Evolutionary conservation across 2,797 vertebrate species (phyloP), one percentile per base, ranked within the genome.

Genomic region (Naso thynnoides): DNA sequence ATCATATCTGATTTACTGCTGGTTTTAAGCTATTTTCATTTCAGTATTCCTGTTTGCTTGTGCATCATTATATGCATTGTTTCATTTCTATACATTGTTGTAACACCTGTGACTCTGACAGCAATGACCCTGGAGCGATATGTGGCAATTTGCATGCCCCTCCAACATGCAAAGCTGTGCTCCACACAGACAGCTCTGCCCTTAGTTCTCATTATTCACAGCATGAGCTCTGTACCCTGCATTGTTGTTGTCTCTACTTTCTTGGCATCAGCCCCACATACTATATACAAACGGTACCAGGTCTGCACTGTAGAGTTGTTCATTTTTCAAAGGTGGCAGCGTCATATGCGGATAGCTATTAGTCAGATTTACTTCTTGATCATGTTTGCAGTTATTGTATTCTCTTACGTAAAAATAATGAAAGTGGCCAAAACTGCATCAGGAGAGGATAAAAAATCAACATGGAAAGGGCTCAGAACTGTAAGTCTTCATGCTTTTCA

Each of bases 71-170:
- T 38, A 1, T 38, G 3, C 11, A 10, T 11, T 3, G 10, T 5
- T 13, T 13, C 15, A 9, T 44, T 26, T 26, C 1, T 78, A n/a
- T 68, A 82, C 6, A 55, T 2, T 8, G 19, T 64, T 13, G 58
- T 83, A n/a, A 91, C 92, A 9, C 90, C 88, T 0, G 5, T 92
- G n/a, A 90, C 86, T 39, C 70, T 93, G 36, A 88, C 82, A 47
- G 85, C 83, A 2, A 93, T 93, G 93, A 90, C 85, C 5, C 70
- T 92, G 70, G 93, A 94, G 71, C 86, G 93, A 0, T 93, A 90
- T 2, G 89, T 91, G 42, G 90, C 92, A 9, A 84, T 93, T 36
- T 92, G 92, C 71, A 73, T 92, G 81, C 93, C 92, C 26, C 70
- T 93, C 57, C 80, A 71, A 0, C 91, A 93, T 7, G 61, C 64